phyloP scores from a whole-genome alignment of 2,797 vertebrate species.

The Holocentrus rufus region DNA sequence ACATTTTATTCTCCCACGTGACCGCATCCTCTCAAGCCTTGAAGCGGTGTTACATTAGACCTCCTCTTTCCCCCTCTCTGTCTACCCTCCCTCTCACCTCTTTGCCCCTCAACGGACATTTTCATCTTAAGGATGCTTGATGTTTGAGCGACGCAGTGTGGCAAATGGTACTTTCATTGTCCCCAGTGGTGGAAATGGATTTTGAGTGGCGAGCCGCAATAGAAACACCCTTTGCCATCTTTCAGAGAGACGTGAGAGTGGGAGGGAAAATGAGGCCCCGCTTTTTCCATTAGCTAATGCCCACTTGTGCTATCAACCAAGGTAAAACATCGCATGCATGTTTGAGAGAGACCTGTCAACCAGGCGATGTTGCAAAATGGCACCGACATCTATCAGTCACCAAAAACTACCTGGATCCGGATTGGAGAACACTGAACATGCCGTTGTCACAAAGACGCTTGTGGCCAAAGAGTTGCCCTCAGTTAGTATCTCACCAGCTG shows the following conservation, averaged over 20 bases:
- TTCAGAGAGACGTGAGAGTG: constrained; percentile 67
- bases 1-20: constrained; percentile 85
- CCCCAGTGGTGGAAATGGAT: constrained; percentile 78
- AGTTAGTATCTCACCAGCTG: constrained; percentile 76
- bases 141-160: constrained; percentile 78
- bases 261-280: constrained; percentile 65
- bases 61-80: constrained; percentile 76
- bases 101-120: constrained; percentile 79
- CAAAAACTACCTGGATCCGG: no score
- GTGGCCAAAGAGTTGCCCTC: constrained; percentile 71
- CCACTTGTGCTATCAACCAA: constrained; percentile 76
- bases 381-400: constrained; percentile 39
- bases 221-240: constrained; percentile 69
- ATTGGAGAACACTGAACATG: constrained; percentile 68
- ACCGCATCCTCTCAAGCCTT: constrained; percentile 84
- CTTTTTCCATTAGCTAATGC: constrained; percentile 87
- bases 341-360: constrained; percentile 44
- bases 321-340: constrained; percentile 70
- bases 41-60: constrained; percentile 83
- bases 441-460: constrained; percentile 52
- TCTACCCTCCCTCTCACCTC: constrained; percentile 75
- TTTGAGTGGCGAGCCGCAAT: constrained; percentile 79
- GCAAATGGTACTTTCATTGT: constrained; percentile 80
- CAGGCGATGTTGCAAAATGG: constrained; percentile 43
- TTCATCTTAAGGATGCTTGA: constrained; percentile 88